Evolutionary conservation across 1,140 invertebrate species (phyloP), one percentile per base, ranked within the genome.

Genomic region (Liolophura sinensis): DNA sequence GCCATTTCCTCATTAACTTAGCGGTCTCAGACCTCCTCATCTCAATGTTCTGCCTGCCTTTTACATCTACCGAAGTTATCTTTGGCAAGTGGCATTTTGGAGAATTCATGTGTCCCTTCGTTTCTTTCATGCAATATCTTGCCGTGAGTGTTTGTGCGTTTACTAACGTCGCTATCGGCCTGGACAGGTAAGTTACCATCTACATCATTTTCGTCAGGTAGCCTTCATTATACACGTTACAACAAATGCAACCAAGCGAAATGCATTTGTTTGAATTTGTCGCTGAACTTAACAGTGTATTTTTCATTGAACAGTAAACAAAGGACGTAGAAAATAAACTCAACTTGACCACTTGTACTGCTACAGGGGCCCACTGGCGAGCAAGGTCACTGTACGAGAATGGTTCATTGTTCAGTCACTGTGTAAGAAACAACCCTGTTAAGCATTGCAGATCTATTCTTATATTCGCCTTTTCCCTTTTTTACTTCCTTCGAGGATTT

Each of bases 11-110:
- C 3, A 65, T 73, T 11, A 70, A 70, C 60, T 54, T 73, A 4
- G 71, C 69, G 0, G 56, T 68, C 15, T 62, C 71, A 0, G 71
- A 70, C 51, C 60, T 70, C 22, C 61, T 70, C n/a, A 70, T 70
- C 57, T 62, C 68, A 7, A 60, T 80, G 1, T 76, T 82, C 64
- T 82, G 81, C 61, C 72, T 82, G 69, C 81, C 81, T 3, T 82
- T 82, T 61, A 77, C 77, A 0, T 78, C 73, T 65, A 76, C 75
- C 9, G 63, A 72, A 47, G 72, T 68, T 9, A 64, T 76, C 40
- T 69, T 72, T 14, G 59, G 67, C n/a, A 50, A 57, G 7, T 80
- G 78, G 78, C 54, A 74, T 20, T 78, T 78, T 55, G 64, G 74
- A 1, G 66, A 58, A 16, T 54, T 70, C 0, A 73, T 78, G 69